Evolutionary conservation across 2,797 vertebrate genomes (phyloP).

Genomic region (Anguilla anguilla): DNA sequence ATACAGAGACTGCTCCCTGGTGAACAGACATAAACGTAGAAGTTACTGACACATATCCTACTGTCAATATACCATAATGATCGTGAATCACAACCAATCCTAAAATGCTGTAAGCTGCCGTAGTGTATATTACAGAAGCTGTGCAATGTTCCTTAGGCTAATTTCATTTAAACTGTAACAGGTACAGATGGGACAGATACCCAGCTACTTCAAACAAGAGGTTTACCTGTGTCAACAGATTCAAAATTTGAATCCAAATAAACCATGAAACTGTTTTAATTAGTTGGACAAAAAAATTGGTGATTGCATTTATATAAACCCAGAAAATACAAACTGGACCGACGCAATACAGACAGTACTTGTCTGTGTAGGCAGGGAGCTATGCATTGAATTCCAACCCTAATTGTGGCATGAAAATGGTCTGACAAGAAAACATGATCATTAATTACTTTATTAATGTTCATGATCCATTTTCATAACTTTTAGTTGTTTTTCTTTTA

Average conservation of each 20-base stretch:
- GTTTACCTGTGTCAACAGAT: background rate
- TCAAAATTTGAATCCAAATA: background rate
- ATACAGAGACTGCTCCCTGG: slow-evolving; percentile 96
- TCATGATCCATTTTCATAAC: no score
- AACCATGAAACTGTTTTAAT: background rate
- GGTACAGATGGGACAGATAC: background rate
- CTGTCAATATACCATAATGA: background rate
- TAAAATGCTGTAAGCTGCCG: background rate
- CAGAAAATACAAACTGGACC: no score
- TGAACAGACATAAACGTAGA: background rate
- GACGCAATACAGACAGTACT: no score
- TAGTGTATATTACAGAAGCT: background rate
- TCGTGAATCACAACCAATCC: background rate
- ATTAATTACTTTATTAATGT: no score
- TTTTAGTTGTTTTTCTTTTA: no score
- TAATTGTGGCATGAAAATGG: no score
- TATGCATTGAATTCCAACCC: no score
- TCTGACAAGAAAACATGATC: no score
- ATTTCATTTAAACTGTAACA: background rate
- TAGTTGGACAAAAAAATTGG: no score
- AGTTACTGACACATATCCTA: background rate
- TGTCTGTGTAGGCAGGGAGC: no score
- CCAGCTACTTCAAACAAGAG: background rate
- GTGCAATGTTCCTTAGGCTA: background rate
- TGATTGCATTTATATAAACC: no score